Percentiles rank a stretch among this genome's conserved stretches.
Evolutionary conservation across 2,797 vertebrate genomes (phyloP).

Genomic region (Remorina albescens): DNA sequence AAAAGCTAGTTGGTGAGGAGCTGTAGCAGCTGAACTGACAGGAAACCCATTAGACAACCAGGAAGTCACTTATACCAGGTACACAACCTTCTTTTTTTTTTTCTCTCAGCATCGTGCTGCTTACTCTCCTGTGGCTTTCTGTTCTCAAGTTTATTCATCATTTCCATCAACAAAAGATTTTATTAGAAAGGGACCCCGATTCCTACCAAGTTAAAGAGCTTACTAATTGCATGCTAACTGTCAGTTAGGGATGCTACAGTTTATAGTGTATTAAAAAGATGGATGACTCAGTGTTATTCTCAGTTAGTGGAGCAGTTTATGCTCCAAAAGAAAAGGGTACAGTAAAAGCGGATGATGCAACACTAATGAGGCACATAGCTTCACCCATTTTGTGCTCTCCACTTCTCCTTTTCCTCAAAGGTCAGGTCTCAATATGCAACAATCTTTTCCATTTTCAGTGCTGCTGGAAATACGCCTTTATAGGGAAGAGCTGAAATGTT

Average conservation of each 20-base stretch:
- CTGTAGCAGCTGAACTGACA: not conserved
- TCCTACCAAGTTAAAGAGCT: not conserved
- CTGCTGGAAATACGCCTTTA: slow-evolving; percentile 1
- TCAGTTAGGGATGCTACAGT: not conserved
- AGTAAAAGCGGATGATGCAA: not conserved
- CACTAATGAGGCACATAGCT: not conserved
- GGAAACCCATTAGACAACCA: not conserved
- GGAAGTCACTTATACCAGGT: not conserved
- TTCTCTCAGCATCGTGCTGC: not conserved
- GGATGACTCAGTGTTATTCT: not conserved
- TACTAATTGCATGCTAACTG: slow-evolving; percentile 4
- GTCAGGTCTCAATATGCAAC: slow-evolving; percentile 7
- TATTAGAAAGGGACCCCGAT: not conserved
- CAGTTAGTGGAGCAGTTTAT: not conserved
- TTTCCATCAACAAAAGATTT: not conserved
- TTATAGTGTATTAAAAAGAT: not conserved
- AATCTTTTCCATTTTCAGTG: not conserved
- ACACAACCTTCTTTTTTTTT: too few species aligned
- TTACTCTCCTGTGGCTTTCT: not conserved
- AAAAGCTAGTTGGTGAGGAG: not conserved
- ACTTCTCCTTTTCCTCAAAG: slow-evolving; percentile 16
- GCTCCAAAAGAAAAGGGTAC: not conserved
- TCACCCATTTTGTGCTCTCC: not conserved
- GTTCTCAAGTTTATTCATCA: not conserved
- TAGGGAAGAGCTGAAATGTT: not conserved